Conservation (phyloP, 2,113 vertebrate species). For the Poecilia latipinna region DNA sequence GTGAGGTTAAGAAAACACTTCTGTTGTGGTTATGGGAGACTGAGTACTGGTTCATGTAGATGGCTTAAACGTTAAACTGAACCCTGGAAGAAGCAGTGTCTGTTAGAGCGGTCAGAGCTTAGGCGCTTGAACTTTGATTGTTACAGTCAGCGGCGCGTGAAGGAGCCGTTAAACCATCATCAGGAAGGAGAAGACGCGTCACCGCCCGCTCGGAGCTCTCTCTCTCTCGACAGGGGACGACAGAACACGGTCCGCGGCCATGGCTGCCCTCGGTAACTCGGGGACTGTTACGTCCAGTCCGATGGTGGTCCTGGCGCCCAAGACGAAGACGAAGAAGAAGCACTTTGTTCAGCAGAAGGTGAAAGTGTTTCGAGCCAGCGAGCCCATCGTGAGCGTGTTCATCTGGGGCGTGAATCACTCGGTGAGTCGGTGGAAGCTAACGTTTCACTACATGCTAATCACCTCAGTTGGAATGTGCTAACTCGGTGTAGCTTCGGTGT, state of each 20-base stretch:
- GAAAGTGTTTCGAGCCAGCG: slow-evolving; percentile 91
- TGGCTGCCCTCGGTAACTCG: slow-evolving; percentile 80
- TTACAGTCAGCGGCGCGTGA: neutral
- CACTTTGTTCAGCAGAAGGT: slow-evolving; percentile 96
- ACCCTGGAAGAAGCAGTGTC: neutral
- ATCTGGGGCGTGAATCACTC: slow-evolving; percentile 95
- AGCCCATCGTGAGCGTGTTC: slow-evolving; percentile 91
- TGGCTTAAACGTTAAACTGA: slow-evolving; percentile 19
- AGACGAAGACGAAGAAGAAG: slow-evolving; percentile 94
- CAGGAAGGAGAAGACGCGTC: slow-evolving; percentile 41
- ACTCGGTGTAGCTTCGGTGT: neutral
- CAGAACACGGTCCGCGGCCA: slow-evolving; percentile 36
- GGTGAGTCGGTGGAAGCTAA: slow-evolving; percentile 78
- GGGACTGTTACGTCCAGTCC: slow-evolving; percentile 76
- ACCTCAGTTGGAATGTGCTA: neutral
- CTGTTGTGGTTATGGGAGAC: slow-evolving; percentile 1
- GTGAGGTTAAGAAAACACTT: neutral
- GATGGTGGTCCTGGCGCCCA: slow-evolving; percentile 83
- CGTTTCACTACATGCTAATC: slow-evolving; percentile 31
- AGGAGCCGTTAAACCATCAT: slow-evolving; percentile 11
- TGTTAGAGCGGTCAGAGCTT: neutral
- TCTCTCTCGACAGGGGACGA: slow-evolving; percentile 20
- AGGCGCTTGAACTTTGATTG: slow-evolving; percentile 22
- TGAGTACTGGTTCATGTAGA: slow-evolving; percentile 8
- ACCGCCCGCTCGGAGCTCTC: slow-evolving; percentile 3